Base-by-base conservation (phyloP, 2,888 invertebrate genomes). In the Eustalomyia histrio region DNA sequence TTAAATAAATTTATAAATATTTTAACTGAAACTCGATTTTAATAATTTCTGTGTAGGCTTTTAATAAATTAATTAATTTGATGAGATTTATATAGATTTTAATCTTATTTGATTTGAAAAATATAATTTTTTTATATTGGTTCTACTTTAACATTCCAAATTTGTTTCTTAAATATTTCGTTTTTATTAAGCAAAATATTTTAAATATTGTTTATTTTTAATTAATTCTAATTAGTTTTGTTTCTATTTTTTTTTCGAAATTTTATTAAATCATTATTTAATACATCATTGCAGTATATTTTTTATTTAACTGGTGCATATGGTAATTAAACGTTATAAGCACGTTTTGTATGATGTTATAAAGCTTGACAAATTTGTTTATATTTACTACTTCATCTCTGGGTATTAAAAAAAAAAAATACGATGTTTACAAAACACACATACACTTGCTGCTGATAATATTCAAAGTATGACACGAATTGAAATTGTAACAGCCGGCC, bases 371-470 rank as follows among this genome's bases (percentile, higher is more conserved):
- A 69, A 60, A 35, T 50, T 50, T 69, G 60, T 60, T 50, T 16
- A 60, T 35, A 71, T 60, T 60, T 24, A 61, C 60, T 39, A 53
- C 52, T 53, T 39, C 5, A 47, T 68, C 33, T 43, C 14, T 21
- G 43, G 43, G 5, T 47, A 33, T 57, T 33, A 60, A 21, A 33
- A 39, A 39, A 60, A 47, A 50, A 50, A 33, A n/a, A 50, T 21
- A 50, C 18, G n/a, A n/a, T 6, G 50, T 50, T 71, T 61, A 33
- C 39, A 61, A 71, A 71, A 71, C 24, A 21, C 24, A 24, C 43
- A 61, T 52, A 50, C 47, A 39, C n/a, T 17, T 60, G 47, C 39
- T 47, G 29, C 4, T 6, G 47, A 52, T 12, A 21, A 8, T 69
- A 69, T 50, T 58, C 35, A 52, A 17, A 39, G 60, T n/a, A 21